Conservation (phyloP, 2,797 vertebrate species). For the Characodon lateralis region DNA sequence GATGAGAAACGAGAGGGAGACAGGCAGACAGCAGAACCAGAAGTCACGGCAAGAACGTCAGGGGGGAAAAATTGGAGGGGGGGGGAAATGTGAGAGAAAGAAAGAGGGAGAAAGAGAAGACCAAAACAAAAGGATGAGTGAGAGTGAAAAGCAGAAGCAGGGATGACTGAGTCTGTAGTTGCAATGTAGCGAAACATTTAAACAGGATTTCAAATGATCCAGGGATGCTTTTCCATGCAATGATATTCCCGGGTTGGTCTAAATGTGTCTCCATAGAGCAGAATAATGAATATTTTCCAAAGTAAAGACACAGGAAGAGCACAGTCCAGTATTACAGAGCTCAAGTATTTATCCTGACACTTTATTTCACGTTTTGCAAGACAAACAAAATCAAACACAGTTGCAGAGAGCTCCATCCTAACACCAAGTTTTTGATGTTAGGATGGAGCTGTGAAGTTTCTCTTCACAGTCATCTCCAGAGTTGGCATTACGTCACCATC, state of each 20-base stretch:
- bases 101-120: conserved; percentile 46
- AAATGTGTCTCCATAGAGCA: conserved; percentile 57
- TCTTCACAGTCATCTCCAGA: conserved; percentile 14
- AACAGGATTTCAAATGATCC: conserved; percentile 73
- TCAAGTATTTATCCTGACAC: conserved; percentile 20
- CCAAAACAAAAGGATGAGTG: conserved; percentile 58
- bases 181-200: conserved; percentile 68
- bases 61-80: conserved; percentile 31
- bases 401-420: conserved; percentile 10
- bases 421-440: background rate
- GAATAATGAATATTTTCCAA: conserved; percentile 72
- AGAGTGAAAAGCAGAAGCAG: conserved; percentile 49
- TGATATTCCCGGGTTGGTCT: conserved; percentile 57
- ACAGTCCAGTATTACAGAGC: conserved; percentile 28
- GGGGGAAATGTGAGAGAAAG: background rate
- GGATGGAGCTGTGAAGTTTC: background rate
- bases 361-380: conserved; percentile 15
- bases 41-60: conserved; percentile 51
- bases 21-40: conserved; percentile 28
- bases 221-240: conserved; percentile 60
- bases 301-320: conserved; percentile 57
- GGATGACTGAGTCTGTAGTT: conserved; percentile 46
- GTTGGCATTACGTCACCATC: conserved; percentile 36
- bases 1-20: conserved; percentile 40
- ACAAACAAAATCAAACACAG: conserved; percentile 37